These are phyloP conservation scores for sheep (Ovis aries) DNA, from an alignment of 2,113 vertebrate species.

Conservation along the genomic window DNA sequence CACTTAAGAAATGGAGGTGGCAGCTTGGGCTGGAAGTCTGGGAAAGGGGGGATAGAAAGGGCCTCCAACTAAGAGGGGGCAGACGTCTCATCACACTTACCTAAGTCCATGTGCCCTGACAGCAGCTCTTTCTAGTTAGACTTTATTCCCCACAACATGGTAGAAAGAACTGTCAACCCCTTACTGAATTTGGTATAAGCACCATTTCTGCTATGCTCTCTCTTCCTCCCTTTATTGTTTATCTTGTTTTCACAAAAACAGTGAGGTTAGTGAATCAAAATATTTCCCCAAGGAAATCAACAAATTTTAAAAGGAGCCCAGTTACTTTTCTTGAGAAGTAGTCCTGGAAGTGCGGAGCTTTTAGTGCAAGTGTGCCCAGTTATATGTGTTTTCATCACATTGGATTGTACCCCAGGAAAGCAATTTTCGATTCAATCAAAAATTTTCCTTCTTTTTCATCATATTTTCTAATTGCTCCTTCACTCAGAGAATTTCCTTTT, in stretches of 20 bases:
- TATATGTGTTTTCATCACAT: not conserved
- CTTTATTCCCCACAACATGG: not conserved
- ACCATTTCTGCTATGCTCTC: not conserved
- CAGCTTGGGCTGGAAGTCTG: not conserved
- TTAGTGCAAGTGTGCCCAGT: not conserved
- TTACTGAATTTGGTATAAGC: not conserved
- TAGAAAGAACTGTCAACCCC: not conserved
- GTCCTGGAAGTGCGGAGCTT: not conserved
- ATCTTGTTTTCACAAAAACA: conserved; percentile 10
- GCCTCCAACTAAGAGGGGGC: not conserved
- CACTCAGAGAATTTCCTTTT: not conserved
- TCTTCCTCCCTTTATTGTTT: not conserved
- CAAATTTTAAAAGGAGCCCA: not conserved
- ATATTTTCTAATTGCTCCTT: not conserved
- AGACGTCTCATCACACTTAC: not conserved
- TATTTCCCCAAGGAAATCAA: not conserved
- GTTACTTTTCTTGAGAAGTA: not conserved
- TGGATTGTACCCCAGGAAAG: not conserved
- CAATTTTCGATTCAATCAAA: not conserved
- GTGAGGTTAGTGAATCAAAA: not conserved
- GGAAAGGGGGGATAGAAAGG: not conserved
- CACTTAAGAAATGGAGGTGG: not conserved
- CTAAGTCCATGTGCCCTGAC: not conserved
- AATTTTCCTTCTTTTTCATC: not conserved
- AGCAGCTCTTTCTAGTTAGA: not conserved